phyloP scores from a whole-genome alignment of 2,113 vertebrate species.

The Capreolus pygargus region DNA sequence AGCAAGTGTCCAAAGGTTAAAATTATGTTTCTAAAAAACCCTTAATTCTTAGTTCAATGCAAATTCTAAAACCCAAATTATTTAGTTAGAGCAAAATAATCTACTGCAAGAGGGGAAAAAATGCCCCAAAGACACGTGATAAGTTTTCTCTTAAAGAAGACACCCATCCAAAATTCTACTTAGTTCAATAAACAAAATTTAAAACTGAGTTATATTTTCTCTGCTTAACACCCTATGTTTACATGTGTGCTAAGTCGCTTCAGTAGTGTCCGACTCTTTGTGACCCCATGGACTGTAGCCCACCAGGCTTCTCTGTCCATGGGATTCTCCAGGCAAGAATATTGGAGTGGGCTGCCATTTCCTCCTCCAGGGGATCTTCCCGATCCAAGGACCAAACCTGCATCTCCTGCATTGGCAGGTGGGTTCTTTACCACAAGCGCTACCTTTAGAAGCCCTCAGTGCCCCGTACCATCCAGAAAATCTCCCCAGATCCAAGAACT shows the following conservation, averaged over 20 bases:
- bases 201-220: neutral
- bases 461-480: neutral
- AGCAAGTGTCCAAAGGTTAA: neutral
- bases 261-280: neutral
- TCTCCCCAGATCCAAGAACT: neutral
- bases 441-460: neutral
- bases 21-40: neutral
- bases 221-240: neutral
- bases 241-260: neutral
- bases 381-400: neutral
- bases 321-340: neutral
- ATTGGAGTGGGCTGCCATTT: neutral
- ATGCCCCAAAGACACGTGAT: neutral
- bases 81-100: neutral
- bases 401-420: neutral
- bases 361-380: neutral
- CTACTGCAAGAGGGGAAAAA: neutral
- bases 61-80: neutral
- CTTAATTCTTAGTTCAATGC: neutral
- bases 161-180: neutral
- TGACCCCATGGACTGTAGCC: neutral
- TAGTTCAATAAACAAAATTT: neutral
- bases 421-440: neutral
- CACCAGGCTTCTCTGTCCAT: neutral
- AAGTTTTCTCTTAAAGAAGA: neutral